Percentiles rank a stretch among this genome's conserved stretches.
Conservation (phyloP, 2,888 invertebrate genomes). For the Pinctada fucata region DNA sequence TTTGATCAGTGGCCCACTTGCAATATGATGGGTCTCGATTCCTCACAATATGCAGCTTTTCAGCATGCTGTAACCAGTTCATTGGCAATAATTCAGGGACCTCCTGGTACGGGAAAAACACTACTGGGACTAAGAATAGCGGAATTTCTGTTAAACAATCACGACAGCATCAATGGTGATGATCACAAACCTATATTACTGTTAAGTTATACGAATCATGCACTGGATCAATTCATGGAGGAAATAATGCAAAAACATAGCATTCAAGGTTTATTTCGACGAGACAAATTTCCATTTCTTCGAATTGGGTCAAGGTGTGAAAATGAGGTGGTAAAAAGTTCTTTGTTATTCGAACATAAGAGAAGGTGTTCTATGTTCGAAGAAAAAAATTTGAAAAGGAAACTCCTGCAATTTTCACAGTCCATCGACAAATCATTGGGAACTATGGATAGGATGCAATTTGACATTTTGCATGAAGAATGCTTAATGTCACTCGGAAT, state of each 20-base stretch:
- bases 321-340: slow-evolving; percentile 50
- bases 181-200: slow-evolving; percentile 67
- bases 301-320: slow-evolving; percentile 71
- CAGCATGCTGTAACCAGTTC: slow-evolving; percentile 69
- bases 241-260: slow-evolving; percentile 58
- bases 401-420: background rate
- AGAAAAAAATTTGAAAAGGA: background rate
- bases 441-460: background rate
- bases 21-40: slow-evolving; percentile 47
- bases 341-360: background rate
- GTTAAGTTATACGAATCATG: slow-evolving; percentile 76
- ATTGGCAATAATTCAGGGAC: slow-evolving; percentile 79
- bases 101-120: slow-evolving; percentile 93
- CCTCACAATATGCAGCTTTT: slow-evolving; percentile 69
- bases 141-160: slow-evolving; percentile 81
- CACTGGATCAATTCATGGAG: slow-evolving; percentile 74
- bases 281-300: slow-evolving; percentile 51
- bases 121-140: slow-evolving; percentile 87
- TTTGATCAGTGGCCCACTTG: slow-evolving; percentile 48
- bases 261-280: slow-evolving; percentile 5
- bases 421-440: background rate
- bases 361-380: background rate
- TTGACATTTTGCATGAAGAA: background rate
- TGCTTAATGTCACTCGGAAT: too few relatives aligned
- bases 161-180: slow-evolving; percentile 4